These are phyloP conservation scores for Tuta absoluta DNA, from an alignment of 2,888 invertebrate genomes.

Conservation along the genomic window DNA sequence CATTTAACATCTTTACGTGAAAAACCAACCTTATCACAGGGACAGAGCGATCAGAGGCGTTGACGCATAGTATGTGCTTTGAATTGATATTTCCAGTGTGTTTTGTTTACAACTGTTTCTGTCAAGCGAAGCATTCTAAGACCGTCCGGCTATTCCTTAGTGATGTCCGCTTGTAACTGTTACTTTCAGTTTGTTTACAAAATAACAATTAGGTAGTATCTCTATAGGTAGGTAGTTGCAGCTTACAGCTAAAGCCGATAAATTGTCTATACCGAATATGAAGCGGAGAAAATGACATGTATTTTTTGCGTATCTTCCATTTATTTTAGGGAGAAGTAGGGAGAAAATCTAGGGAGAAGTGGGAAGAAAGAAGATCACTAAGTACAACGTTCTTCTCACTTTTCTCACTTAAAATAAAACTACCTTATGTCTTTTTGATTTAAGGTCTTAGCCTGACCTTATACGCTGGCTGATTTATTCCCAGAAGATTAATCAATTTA, in stretches of 20 bases:
- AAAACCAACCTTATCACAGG: background rate
- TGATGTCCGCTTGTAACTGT: background rate
- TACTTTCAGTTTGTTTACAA: background rate
- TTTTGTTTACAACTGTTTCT: conserved; percentile 19
- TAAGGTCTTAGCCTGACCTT: too few relatives aligned
- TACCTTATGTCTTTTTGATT: too few relatives aligned
- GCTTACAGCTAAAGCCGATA: too few relatives aligned
- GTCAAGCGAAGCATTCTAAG: conserved; percentile 28
- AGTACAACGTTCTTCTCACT: too few relatives aligned
- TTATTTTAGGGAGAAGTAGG: too few relatives aligned
- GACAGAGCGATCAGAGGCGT: background rate
- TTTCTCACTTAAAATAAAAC: too few relatives aligned
- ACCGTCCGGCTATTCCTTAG: conserved; percentile 35
- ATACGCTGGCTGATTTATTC: background rate
- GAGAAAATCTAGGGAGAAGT: too few relatives aligned
- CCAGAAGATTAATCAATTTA: background rate
- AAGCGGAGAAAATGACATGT: too few relatives aligned
- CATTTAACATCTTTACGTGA: background rate
- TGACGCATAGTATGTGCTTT: background rate
- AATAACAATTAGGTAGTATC: background rate
- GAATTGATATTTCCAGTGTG: conserved; percentile 13
- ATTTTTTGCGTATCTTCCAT: too few relatives aligned
- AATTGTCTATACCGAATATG: too few relatives aligned
- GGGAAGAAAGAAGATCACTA: too few relatives aligned
- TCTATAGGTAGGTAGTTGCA: too few relatives aligned